A percentile compares a stretch with the other conserved stretches of the same genome.
phyloP scores from a whole-genome alignment of 2,888 invertebrate genomes.

The Mermis nigrescens region DNA sequence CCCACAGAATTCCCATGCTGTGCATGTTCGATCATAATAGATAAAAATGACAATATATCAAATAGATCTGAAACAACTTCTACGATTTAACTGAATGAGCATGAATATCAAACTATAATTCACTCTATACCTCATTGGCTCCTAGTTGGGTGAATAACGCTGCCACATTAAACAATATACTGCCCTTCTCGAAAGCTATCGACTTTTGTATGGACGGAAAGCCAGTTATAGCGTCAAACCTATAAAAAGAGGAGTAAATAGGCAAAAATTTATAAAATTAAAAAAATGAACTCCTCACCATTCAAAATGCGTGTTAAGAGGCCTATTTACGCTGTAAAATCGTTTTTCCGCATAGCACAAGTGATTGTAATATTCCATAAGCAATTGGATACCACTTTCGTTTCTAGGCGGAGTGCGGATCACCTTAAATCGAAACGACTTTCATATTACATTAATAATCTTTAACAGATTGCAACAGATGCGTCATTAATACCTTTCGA shows the following conservation, averaged over 20 bases:
- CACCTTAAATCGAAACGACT: too few species aligned
- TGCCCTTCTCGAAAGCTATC: conserved; percentile 88
- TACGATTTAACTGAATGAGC: too few species aligned
- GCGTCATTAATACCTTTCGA: conserved; percentile 77
- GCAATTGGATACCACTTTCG: conserved; percentile 58
- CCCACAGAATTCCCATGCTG: too few species aligned
- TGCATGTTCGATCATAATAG: too few species aligned
- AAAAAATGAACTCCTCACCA: conserved; percentile 45
- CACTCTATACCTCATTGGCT: conserved; percentile 55
- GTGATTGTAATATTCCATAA: conserved; percentile 84
- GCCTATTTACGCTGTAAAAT: conserved; percentile 76
- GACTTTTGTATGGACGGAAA: conserved; percentile 84
- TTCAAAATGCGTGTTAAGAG: conserved; percentile 75
- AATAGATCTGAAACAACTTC: too few species aligned
- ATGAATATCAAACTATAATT: too few species aligned
- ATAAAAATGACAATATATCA: too few species aligned
- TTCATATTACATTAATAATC: too few species aligned
- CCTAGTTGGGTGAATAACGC: conserved; percentile 88
- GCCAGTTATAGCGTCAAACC: conserved; percentile 71
- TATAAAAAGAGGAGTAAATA: conserved; percentile 20
- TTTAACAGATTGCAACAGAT: too few species aligned
- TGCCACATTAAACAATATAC: conserved; percentile 80
- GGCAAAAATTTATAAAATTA: not conserved
- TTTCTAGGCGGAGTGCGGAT: conserved; percentile 74
- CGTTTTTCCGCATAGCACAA: conserved; percentile 78